Base-by-base conservation (phyloP, 2,797 vertebrate genomes). In the Myotis findleyi region DNA sequence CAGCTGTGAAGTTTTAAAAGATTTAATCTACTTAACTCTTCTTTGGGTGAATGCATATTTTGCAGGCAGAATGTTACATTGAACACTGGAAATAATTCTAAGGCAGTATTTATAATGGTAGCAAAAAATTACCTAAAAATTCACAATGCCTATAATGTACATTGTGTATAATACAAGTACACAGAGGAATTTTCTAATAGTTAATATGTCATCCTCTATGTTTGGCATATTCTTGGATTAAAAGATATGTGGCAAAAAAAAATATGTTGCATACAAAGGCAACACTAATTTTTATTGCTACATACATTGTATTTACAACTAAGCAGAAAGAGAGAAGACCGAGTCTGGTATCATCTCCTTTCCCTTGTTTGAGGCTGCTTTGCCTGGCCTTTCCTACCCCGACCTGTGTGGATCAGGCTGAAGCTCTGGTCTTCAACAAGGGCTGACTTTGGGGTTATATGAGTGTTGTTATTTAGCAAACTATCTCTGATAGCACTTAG, bases 21-120 rank as follows among this genome's bases (percentile, higher is more conserved):
- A 3, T 87, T 7, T 66, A 53, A 72, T 86, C 68, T 95, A 79
- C 79, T 87, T 75, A 91, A 80, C 41, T 83, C 47, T 88, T 91
- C 82, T 38, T 87, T 5, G 47, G 55, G 23, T 82, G 44, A 93
- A 69, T 84, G 12, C 23, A 38, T 89, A 41, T 76, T 95, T 68
- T 75, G 36, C 8, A 79, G 17, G 30, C 10, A 49, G 6, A 91
- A 79, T 75, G 14, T 85, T 82, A 59, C 11, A 41, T 66, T 41
- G 72, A 81, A 23, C 25, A n/a, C 68, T 91, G 4, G 36, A 85
- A 91, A 93, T 94, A 91, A 91, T 80, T 89, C 18, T 69, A 77
- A 69, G 38, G 38, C 5, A 83, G 23, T 68, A 89, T 80, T 94
- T 80, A 93, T 51, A 73, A 80, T 44, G 25, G 25, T 62, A 81